Evolutionary conservation across 2,888 invertebrate species (phyloP), one percentile per base, ranked within the genome.

Genomic region (Adelphocoris suturalis): DNA sequence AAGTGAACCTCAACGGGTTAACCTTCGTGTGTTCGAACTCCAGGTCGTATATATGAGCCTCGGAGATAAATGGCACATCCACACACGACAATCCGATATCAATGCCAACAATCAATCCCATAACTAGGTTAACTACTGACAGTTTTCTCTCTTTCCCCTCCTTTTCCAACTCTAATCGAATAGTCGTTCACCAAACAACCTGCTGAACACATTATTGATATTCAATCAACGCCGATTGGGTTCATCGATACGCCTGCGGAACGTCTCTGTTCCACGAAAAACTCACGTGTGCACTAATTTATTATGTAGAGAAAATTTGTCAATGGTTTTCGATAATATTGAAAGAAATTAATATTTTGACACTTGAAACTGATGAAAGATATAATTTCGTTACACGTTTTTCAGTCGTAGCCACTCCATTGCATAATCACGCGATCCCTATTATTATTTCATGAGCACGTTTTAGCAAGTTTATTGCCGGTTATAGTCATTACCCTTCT

Each of bases 101-200:
- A 61, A 61, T 9, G n/a, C 61, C 61, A 1, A 61, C 61, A 23
- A 68, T 68, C 68, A 68, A 68, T 23, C 27, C 68, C 23, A 68
- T 68, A 68, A 68, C 68, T 23, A 68, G 68, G 68, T 68, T 68
- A 68, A 68, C 68, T 19, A 68, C 68, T 68, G 68, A 68, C 68
- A 23, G 23, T 12, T n/a, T 23, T 19, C 68, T 11, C 23, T 68
- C 23, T 23, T 68, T 68, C 12, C 57, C 23, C 61, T 3, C 19
- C 9, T 23, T 7, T 23, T 68, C 23, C 68, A 7, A 23, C 68
- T 27, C 23, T 23, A 68, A 68, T 68, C 68, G 23, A 68, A 68
- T 68, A 27, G 27, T 23, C 23, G 23, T 7, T 27, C 27, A 23
- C 19, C 68, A 19, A 68, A 68, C 68, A 68, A 23, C 68, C 68